A percentile compares a stretch with the other conserved stretches of the same genome.
These are phyloP conservation scores for Stenodera caucasica DNA, from an alignment of 2,888 invertebrate species.

Conservation along the genomic window DNA sequence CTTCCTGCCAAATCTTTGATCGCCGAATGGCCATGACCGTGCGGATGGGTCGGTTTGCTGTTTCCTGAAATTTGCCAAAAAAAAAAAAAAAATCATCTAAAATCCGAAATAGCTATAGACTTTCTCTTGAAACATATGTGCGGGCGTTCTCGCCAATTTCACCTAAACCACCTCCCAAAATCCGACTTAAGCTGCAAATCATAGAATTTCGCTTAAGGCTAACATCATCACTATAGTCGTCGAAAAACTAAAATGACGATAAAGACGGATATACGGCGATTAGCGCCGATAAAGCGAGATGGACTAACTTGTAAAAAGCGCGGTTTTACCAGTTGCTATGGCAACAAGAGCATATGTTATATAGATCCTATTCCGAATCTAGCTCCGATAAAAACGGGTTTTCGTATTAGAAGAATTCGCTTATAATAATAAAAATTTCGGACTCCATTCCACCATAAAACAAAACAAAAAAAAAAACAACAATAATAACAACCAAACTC, in stretches of 20 bases:
- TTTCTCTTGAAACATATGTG: no score
- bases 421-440: slow-evolving; percentile 14
- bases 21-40: slow-evolving; percentile 54
- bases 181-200: no score
- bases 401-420: slow-evolving; percentile 26
- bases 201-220: no score
- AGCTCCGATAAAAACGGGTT: slow-evolving; percentile 25
- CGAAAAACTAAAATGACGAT: no score
- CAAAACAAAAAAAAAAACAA: not conserved
- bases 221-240: no score
- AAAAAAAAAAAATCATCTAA: no score
- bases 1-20: slow-evolving; percentile 55
- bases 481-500: not conserved
- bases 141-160: no score
- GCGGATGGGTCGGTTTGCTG: slow-evolving; percentile 55
- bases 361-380: slow-evolving; percentile 9
- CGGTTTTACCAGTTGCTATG: slow-evolving; percentile 6
- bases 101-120: no score
- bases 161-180: no score
- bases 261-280: no score
- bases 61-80: slow-evolving; percentile 57
- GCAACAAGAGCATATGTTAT: not conserved
- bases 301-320: not conserved
- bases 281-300: not conserved
- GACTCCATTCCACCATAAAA: not conserved